Evolutionary conservation across 2,797 vertebrate species (phyloP).

Genomic region (Odontamblyopus lacepedii): DNA sequence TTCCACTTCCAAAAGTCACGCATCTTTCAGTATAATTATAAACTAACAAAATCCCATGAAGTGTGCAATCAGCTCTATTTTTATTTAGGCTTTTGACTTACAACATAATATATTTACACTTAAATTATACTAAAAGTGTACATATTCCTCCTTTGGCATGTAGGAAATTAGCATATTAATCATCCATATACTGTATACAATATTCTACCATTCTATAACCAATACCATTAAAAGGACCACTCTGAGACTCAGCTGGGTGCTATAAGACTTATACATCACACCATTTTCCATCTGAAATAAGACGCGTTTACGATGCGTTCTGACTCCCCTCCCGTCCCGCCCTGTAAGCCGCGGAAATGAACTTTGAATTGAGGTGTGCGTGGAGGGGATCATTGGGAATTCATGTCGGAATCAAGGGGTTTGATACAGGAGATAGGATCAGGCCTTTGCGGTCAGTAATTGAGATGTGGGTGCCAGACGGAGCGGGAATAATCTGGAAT

Average conservation of each 20-base stretch:
- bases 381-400: slow-evolving; percentile 2
- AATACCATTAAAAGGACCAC: background rate
- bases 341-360: slow-evolving; percentile 12
- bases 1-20: no score
- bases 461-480: slow-evolving; percentile 1
- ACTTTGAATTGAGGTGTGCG: slow-evolving; percentile 7
- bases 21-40: no score
- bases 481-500: slow-evolving; percentile 4
- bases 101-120: no score
- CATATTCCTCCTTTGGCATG: no score
- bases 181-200: background rate
- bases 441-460: background rate
- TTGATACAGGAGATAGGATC: slow-evolving; percentile 6
- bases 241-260: slow-evolving; percentile 36
- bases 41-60: no score
- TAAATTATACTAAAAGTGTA: no score
- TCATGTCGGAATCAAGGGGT: slow-evolving; percentile 1
- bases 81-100: no score
- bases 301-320: slow-evolving; percentile 50
- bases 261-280: slow-evolving; percentile 28
- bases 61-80: no score
- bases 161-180: background rate
- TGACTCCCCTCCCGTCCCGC: background rate
- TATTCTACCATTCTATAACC: background rate
- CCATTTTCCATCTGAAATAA: slow-evolving; percentile 43